Evolutionary conservation across 2,113 vertebrate genomes (phyloP), one percentile per base, ranked within the genome.

Genomic region (Calyptomena viridis): DNA sequence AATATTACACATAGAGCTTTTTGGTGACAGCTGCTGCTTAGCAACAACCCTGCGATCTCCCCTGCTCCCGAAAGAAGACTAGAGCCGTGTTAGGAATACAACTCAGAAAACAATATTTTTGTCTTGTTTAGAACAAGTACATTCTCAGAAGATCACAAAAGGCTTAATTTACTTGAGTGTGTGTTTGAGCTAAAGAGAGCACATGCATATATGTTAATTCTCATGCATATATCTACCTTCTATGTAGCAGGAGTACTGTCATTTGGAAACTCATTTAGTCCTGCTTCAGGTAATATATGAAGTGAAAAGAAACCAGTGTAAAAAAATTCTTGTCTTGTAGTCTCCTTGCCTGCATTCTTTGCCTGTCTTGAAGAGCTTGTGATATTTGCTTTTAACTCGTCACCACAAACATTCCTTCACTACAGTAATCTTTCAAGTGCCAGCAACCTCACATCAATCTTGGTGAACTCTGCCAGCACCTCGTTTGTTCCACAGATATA

Each of bases 1-100:
- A 78, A 11, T 49, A 56, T 68, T 75, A 79, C 19, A 76, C 20
- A 46, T 6, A 53, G 40, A 87, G 78, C 28, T 85, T 95, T 85
- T 46, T 85, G 25, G n/a, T 1, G 14, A 87, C 44, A 79, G 71
- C 40, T 83, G 66, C 71, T 88, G 74, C 82, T 89, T 91, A 96
- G 78, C 78, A 91, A 68, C 62, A 85, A 13, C 44, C 8, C n/a
- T 78, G 35, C 35, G 59, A n/a, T 64, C 58, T 72, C 25, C 9
- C 28, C 10, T 72, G 22, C 20, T 94, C 42, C 53, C 62, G 64
- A 82, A 81, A 75, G 37, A 94, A 66, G 19, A 81, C 25, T 21
- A 66, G 20, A 72, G 13, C 7, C 56, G 55, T 73, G 37, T 33
- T 17, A 79, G 20, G 28, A 94, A 93, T 69, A 76, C 8, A 73